These are phyloP conservation scores for Dicyrtomina minuta DNA, from an alignment of 2,888 invertebrate genomes.

Conservation along the genomic window DNA sequence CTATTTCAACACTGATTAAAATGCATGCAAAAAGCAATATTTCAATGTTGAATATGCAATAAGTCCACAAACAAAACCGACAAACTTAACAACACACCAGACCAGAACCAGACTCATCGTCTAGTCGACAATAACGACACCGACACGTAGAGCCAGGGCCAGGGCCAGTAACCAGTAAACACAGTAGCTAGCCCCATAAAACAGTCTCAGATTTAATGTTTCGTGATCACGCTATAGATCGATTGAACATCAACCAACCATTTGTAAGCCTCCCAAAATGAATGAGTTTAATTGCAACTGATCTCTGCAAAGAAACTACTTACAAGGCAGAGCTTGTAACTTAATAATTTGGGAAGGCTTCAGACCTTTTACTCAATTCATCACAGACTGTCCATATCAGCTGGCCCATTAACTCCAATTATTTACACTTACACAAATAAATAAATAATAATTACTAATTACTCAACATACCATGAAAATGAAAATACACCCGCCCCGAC, in stretches of 20 bases:
- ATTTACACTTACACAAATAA: neutral
- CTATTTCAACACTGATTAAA: no score
- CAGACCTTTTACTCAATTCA: constrained; percentile 37
- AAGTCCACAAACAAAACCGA: no score
- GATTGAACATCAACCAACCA: neutral
- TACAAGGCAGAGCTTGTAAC: no score
- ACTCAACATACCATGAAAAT: neutral
- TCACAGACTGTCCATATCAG: constrained; percentile 24
- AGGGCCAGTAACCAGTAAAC: no score
- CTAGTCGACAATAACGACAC: no score
- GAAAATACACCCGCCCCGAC: neutral
- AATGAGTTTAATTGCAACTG: constrained; percentile 12
- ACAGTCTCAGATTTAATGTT: constrained; percentile 28
- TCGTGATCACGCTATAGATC: constrained; percentile 28
- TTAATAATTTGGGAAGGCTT: constrained; percentile 12
- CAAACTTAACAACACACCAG: no score
- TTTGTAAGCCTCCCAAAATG: neutral
- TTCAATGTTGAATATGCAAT: no score
- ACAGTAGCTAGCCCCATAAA: no score
- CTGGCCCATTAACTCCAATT: neutral
- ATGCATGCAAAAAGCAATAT: no score
- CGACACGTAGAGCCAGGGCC: no score
- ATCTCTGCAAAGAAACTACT: constrained; percentile 14
- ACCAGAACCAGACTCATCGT: no score
- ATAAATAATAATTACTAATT: neutral